These are phyloP conservation scores for Tetrapedia diversipes DNA, from an alignment of 2,888 invertebrate genomes.

Conservation along the genomic window DNA sequence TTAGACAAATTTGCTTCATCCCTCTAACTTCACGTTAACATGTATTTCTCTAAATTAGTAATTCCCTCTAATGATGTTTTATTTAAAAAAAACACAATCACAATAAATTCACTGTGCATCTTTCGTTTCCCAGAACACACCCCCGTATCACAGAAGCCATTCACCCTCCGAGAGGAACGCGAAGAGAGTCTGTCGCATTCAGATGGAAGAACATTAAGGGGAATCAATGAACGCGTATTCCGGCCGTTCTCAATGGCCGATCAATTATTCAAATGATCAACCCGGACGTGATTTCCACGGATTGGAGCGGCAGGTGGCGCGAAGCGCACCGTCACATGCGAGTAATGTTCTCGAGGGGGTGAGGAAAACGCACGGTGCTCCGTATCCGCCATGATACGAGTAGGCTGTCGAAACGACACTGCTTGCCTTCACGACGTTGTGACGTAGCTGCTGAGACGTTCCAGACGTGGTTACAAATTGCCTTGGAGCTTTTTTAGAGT, in stretches of 20 bases:
- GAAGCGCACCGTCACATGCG: constrained; percentile 54
- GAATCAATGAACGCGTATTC: constrained; percentile 64
- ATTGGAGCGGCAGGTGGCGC: constrained; percentile 60
- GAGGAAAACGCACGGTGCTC: too few relatives aligned
- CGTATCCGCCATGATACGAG: too few relatives aligned
- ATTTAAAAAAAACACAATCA: too few relatives aligned
- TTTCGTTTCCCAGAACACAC: too few relatives aligned
- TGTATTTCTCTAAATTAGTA: too few relatives aligned
- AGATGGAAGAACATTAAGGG: constrained; percentile 55
- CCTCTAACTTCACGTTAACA: too few relatives aligned
- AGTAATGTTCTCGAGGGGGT: constrained; percentile 56
- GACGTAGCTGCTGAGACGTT: neutral
- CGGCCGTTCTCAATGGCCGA: constrained; percentile 55
- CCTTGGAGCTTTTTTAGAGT: constrained; percentile 5
- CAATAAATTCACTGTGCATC: too few relatives aligned
- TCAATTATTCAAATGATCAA: constrained; percentile 70
- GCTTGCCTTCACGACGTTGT: constrained; percentile 32
- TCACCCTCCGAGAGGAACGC: constrained; percentile 11
- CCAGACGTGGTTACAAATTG: constrained; percentile 35
- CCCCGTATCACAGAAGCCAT: too few relatives aligned
- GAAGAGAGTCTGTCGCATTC: constrained; percentile 27
- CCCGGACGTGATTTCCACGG: constrained; percentile 59
- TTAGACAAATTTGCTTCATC: too few relatives aligned
- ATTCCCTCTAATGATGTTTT: too few relatives aligned
- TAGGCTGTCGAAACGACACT: constrained; percentile 50